Evolutionary conservation across 2,888 invertebrate species (phyloP), one percentile per base, ranked within the genome.

Genomic region (Neria commutata): DNA sequence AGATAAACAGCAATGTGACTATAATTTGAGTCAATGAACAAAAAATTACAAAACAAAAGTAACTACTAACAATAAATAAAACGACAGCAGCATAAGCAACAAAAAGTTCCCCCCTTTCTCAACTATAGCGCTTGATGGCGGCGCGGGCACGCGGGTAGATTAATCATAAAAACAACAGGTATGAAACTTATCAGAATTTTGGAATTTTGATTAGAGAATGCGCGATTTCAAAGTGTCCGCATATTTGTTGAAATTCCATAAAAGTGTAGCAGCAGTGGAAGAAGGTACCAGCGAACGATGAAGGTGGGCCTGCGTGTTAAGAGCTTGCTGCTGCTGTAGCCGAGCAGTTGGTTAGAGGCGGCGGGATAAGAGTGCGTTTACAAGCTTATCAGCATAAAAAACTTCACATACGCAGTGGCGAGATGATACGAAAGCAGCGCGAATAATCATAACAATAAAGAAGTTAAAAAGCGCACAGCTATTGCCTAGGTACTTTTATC

Each of bases 11-110:
- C 19, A 42, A 19, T 11, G 8, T 4, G 37, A n/a, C 8, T n/a
- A n/a, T 37, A n/a, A 37, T 14, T 37, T 37, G 37, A 14, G 47
- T 26, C n/a, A 45, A 26, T 17, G 45, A 16, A 47, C 23, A 56
- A 48, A 34, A 11, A 56, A 45, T 8, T 16, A 56, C 34, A 57
- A n/a, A 49, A 42, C 56, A 50, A 29, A 25, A 17, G 17, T 17
- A 50, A 42, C 25, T 23, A 50, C 37, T n/a, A 54, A 29, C 37
- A 56, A 56, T 26, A 47, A 54, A 37, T 49, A 47, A 37, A 48
- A 6, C 55, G 37, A 25, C 29, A 46, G 42, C 29, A 11, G 14
- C 29, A n/a, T 8, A 16, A 45, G 23, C 45, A 45, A 17, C 23
- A 33, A 33, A 33, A 34, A 19, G 21, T 33, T 11, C 29, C 6